A percentile compares a stretch with the other conserved stretches of the same genome.
Conservation (phyloP, 2,113 vertebrate species). For the Amia ocellicauda region DNA sequence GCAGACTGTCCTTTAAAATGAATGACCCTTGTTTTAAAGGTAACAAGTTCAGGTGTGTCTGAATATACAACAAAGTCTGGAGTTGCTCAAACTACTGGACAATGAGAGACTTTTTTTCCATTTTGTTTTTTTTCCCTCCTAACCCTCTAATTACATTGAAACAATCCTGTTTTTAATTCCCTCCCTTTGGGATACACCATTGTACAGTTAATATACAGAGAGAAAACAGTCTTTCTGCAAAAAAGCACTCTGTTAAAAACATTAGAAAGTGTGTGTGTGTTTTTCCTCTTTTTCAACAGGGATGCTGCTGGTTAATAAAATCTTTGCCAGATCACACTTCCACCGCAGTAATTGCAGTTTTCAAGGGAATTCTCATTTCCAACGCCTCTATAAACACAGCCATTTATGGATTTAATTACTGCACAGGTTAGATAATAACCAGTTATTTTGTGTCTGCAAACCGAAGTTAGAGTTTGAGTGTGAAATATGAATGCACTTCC, state of each 20-base stretch:
- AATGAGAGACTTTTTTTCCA: slow-evolving; percentile 20
- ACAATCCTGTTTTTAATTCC: slow-evolving; percentile 44
- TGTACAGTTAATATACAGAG: slow-evolving; percentile 9
- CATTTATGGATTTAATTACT: slow-evolving; percentile 61
- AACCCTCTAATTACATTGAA: slow-evolving; percentile 47
- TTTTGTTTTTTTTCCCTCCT: slow-evolving; percentile 28
- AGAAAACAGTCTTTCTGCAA: slow-evolving; percentile 10
- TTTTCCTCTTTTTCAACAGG: slow-evolving; percentile 28
- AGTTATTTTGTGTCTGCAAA: slow-evolving; percentile 45
- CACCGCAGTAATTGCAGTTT: slow-evolving; percentile 48
- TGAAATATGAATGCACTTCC: slow-evolving; percentile 50
- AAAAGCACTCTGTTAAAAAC: slow-evolving; percentile 1
- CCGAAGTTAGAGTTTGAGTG: slow-evolving; percentile 38
- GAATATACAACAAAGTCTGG: slow-evolving; percentile 59
- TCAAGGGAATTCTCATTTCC: slow-evolving; percentile 52
- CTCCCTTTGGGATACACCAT: slow-evolving; percentile 33
- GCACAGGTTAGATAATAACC: slow-evolving; percentile 48
- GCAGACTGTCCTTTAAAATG: slow-evolving; percentile 1
- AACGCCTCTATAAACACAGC: slow-evolving; percentile 54
- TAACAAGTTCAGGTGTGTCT: slow-evolving; percentile 29
- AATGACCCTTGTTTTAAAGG: slow-evolving; percentile 7
- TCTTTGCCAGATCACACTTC: slow-evolving; percentile 52
- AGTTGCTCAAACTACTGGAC: slow-evolving; percentile 33
- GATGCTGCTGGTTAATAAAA: slow-evolving; percentile 45
- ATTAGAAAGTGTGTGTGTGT: too few species aligned